These are phyloP conservation scores for Aphaenogaster rudis DNA, from an alignment of 1,140 invertebrate species.

Conservation along the genomic window DNA sequence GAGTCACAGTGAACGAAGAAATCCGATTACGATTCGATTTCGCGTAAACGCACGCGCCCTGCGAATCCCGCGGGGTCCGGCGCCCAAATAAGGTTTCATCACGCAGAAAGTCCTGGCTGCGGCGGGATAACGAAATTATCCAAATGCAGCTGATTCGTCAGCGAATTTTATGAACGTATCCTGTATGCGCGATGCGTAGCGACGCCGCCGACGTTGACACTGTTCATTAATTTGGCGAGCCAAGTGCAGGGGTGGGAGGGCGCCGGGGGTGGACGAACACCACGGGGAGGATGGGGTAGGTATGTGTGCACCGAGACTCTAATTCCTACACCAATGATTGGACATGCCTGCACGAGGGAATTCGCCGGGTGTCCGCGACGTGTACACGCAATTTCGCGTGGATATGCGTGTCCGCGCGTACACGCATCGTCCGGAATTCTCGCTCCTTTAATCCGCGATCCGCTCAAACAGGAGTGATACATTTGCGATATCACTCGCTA, in stretches of 20 bases:
- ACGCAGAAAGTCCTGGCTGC: conserved; percentile 31
- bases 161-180: conserved; percentile 68
- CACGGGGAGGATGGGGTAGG: conserved; percentile 2
- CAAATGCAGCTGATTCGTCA: conserved; percentile 50
- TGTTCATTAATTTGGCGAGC: conserved; percentile 74
- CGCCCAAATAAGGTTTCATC: conserved; percentile 54
- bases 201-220: conserved; percentile 68
- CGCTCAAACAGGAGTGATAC: conserved; percentile 2
- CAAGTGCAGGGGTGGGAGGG: conserved; percentile 51
- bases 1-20: conserved; percentile 48
- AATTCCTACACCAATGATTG: conserved; percentile 72
- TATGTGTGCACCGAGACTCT: conserved; percentile 70
- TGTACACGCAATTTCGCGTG: conserved; percentile 44
- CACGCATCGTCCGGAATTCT: conserved; percentile 30
- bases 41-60: conserved; percentile 49
- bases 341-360: conserved; percentile 63
- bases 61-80: conserved; percentile 5
- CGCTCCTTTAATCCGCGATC: conserved; percentile 47
- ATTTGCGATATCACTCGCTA: neutral
- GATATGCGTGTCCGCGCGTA: conserved; percentile 42
- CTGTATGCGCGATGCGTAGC: conserved; percentile 59
- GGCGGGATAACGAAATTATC: conserved; percentile 67
- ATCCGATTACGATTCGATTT: conserved; percentile 63
- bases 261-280: neutral
- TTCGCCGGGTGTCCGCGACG: conserved; percentile 62